Evolutionary conservation across 2,113 vertebrate genomes (phyloP).

Genomic region (Campylorhamphus procurvoides): DNA sequence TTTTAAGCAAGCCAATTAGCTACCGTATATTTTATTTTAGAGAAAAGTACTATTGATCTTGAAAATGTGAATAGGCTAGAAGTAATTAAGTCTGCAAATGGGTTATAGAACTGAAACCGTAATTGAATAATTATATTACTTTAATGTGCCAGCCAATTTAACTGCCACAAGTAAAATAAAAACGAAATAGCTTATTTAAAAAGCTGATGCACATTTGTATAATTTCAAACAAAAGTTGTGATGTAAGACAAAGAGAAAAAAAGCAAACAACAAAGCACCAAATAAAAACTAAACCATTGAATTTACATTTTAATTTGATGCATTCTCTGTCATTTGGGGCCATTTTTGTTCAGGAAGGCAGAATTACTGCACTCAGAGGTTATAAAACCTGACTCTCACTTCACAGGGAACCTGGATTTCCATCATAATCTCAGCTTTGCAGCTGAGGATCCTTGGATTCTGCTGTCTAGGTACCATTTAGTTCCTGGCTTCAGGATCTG

Average conservation of each 20-base stretch:
- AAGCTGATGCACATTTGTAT: not conserved
- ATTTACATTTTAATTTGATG: not conserved
- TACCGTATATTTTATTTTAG: not conserved
- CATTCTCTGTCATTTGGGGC: not conserved
- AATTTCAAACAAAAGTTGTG: not conserved
- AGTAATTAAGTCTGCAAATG: constrained; percentile 57
- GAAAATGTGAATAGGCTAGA: constrained; percentile 33
- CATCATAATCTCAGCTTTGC: not conserved
- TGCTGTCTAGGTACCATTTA: not conserved
- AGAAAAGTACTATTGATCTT: constrained; percentile 52
- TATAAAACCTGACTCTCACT: not conserved
- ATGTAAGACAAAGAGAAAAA: not conserved
- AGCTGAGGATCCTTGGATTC: not conserved
- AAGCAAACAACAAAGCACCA: not conserved
- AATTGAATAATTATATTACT: constrained; percentile 64
- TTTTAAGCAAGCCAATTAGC: not conserved
- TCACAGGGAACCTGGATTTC: not conserved
- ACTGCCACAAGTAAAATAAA: constrained; percentile 25
- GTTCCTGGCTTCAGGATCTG: not conserved
- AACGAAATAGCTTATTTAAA: constrained; percentile 12
- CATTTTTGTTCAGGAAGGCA: not conserved
- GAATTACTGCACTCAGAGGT: not conserved
- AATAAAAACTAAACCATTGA: not conserved
- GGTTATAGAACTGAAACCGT: constrained; percentile 38
- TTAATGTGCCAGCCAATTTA: constrained; percentile 35